Conservation (phyloP, 2,797 vertebrate genomes). For the Pteropus rufus region DNA sequence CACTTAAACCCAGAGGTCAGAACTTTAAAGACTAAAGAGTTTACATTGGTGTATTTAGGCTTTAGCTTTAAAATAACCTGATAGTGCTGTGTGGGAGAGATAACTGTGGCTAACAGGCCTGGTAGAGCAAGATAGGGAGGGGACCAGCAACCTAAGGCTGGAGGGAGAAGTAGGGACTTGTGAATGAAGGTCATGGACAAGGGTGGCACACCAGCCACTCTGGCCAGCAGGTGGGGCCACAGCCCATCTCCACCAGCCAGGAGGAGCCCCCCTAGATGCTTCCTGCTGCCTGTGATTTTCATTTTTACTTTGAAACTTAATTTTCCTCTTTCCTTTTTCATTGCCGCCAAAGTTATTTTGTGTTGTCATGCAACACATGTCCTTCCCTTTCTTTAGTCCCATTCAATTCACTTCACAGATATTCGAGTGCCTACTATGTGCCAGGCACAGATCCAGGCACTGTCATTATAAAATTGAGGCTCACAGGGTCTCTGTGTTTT, state of each 20-base stretch:
- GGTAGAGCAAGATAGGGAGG: conserved; percentile 11
- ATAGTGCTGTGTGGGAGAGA: conserved; percentile 35
- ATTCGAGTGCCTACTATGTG: background rate
- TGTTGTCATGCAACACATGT: no score
- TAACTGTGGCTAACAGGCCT: background rate
- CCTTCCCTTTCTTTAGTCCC: background rate
- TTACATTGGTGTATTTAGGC: background rate
- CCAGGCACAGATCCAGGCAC: background rate
- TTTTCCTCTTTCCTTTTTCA: background rate
- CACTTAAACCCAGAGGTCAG: conserved; percentile 31
- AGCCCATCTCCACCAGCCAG: background rate
- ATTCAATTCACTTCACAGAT: background rate
- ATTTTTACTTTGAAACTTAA: background rate
- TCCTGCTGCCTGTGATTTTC: background rate
- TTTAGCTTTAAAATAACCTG: background rate
- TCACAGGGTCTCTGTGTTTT: background rate
- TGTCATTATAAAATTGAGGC: background rate
- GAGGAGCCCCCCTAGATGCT: background rate
- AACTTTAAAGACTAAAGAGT: conserved; percentile 14
- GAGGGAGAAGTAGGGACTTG: background rate
- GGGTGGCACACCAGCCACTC: background rate
- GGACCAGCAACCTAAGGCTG: background rate
- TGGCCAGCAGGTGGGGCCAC: conserved; percentile 61
- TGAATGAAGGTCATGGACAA: conserved; percentile 16
- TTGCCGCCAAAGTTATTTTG: background rate